phyloP scores from a whole-genome alignment of 2,888 invertebrate genomes.

The Pammene fasciana region DNA sequence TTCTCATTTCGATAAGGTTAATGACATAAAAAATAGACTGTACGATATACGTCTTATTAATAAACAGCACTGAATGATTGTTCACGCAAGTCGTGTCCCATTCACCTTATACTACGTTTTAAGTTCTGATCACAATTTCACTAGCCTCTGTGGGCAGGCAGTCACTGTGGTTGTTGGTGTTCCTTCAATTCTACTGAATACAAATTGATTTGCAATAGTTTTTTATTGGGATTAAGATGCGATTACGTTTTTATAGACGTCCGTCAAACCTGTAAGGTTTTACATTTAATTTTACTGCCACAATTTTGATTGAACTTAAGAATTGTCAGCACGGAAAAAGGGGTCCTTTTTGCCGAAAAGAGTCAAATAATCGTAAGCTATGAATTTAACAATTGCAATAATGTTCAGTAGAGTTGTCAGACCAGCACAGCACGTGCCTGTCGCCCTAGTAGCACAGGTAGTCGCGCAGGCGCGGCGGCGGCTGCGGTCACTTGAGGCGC shows the following conservation, averaged over 20 bases:
- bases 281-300: no score
- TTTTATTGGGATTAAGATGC: no score
- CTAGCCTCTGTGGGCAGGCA: constrained; percentile 39
- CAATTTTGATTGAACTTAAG: no score
- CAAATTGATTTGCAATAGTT: no score
- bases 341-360: no score
- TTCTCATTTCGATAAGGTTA: no score
- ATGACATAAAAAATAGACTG: neutral
- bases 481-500: constrained; percentile 64
- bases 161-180: neutral
- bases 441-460: constrained; percentile 60
- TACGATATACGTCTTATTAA: neutral
- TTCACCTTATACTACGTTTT: constrained; percentile 44
- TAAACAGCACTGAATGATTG: constrained; percentile 15
- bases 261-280: no score
- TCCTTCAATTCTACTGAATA: neutral
- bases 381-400: no score
- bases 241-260: no score
- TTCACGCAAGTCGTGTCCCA: constrained; percentile 21
- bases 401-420: neutral
- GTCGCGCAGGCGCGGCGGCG: constrained; percentile 54
- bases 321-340: no score
- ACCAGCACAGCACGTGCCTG: neutral
- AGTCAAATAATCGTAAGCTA: no score
- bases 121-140: constrained; percentile 33